These are phyloP conservation scores for Ciconia nigra DNA, from an alignment of 2,797 vertebrate species.

Conservation along the genomic window DNA sequence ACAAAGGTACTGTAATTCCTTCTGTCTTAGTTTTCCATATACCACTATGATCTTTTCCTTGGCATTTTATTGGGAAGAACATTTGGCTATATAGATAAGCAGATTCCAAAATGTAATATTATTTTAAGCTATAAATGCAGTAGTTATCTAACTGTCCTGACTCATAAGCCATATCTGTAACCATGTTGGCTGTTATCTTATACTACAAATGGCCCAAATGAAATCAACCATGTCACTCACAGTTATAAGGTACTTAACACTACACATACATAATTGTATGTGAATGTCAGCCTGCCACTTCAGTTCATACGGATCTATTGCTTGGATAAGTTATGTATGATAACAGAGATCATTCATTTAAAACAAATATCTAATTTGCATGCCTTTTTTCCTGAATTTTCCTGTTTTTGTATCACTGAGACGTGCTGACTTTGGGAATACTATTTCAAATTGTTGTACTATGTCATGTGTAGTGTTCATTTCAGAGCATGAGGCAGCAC, in stretches of 20 bases:
- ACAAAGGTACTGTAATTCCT: background rate
- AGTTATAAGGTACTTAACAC: background rate
- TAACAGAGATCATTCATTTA: background rate
- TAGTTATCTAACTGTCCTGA: background rate
- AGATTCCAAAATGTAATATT: background rate
- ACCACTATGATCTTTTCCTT: background rate
- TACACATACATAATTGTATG: background rate
- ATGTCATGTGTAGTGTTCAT: background rate
- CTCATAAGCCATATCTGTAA: background rate
- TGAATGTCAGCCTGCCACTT: background rate
- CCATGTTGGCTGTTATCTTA: background rate
- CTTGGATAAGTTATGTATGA: background rate
- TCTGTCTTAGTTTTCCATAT: background rate
- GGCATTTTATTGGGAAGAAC: background rate
- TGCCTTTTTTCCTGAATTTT: background rate
- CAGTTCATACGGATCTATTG: background rate
- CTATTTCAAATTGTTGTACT: background rate
- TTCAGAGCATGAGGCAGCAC: background rate
- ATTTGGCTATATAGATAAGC: background rate
- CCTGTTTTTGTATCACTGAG: background rate
- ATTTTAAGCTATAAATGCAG: background rate
- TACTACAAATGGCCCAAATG: background rate
- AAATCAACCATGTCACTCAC: background rate
- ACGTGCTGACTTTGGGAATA: background rate
- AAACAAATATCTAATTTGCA: background rate